phyloP scores from a whole-genome alignment of 1,140 invertebrate species.

The Eurytemora carolleeae region DNA sequence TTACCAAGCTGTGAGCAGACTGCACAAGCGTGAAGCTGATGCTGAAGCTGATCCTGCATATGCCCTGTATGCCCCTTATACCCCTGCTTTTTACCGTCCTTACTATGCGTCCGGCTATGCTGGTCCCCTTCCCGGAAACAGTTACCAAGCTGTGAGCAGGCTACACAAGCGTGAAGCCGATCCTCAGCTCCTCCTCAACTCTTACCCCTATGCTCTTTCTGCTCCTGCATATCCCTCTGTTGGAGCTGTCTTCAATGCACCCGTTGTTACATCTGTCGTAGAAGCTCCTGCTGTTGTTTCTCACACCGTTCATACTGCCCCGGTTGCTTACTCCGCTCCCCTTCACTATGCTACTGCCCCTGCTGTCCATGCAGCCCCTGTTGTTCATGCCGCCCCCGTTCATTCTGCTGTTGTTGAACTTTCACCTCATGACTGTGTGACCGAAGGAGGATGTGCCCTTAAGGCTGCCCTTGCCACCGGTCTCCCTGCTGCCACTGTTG shows the following conservation, averaged over 20 bases:
- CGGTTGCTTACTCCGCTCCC: not conserved
- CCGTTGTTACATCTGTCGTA: conserved; percentile 4
- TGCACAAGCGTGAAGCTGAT: not conserved
- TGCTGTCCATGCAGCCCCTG: not conserved
- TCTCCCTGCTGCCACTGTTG: not conserved
- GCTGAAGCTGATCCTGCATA: not conserved
- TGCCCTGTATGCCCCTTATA: not conserved
- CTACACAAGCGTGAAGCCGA: conserved; percentile 5
- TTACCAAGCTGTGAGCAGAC: not conserved
- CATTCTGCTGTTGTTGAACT: not conserved
- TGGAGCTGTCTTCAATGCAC: not conserved
- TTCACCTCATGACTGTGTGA: not conserved
- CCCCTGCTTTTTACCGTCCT: not conserved
- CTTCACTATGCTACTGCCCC: not conserved
- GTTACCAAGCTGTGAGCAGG: not conserved
- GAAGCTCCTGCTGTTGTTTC: not conserved
- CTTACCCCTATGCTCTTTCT: conserved; percentile 2
- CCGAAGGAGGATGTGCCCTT: conserved; percentile 3
- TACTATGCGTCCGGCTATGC: not conserved
- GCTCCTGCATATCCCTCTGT: not conserved
- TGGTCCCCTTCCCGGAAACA: not conserved
- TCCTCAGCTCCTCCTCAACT: conserved; percentile 6
- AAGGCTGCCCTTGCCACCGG: not conserved
- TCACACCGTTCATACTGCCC: not conserved
- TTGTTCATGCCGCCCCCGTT: not conserved